Evolutionary conservation across 2,888 invertebrate genomes (phyloP).

Genomic region (Maniola hyperantus): DNA sequence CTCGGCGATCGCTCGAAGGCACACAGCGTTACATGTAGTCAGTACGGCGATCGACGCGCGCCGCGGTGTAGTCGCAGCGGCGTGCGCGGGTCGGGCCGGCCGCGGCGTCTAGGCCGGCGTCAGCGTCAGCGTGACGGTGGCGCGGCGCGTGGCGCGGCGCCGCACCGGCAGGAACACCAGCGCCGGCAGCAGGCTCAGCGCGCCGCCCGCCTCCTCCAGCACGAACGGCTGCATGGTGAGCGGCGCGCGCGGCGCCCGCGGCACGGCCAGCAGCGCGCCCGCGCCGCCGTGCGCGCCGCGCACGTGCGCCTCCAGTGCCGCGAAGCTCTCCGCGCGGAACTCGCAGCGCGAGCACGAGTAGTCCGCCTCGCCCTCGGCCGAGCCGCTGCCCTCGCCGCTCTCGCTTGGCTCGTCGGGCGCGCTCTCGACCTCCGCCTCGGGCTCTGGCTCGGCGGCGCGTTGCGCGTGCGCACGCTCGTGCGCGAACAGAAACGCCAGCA

Average conservation of each 20-base stretch:
- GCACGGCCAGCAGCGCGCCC: slow-evolving; percentile 78
- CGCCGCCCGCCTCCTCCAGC: slow-evolving; percentile 85
- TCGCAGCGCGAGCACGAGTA: slow-evolving; percentile 78
- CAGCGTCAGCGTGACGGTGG: slow-evolving; percentile 95
- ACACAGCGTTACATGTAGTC: slow-evolving; percentile 88
- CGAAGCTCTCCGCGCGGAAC: slow-evolving; percentile 75
- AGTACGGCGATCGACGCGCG: slow-evolving; percentile 76
- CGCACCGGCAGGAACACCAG: slow-evolving; percentile 97
- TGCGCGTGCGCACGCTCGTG: slow-evolving; percentile 93
- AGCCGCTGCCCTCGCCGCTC: slow-evolving; percentile 50
- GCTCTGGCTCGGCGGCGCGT: slow-evolving; percentile 41
- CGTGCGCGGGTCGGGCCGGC: slow-evolving; percentile 27
- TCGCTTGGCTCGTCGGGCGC: slow-evolving; percentile 45
- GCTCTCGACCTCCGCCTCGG: not conserved
- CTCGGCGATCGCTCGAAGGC: slow-evolving; percentile 91
- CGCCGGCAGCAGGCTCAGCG: slow-evolving; percentile 91
- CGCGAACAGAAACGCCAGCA: slow-evolving; percentile 94
- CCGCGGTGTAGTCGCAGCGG: slow-evolving; percentile 55
- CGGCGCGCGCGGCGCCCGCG: slow-evolving; percentile 85
- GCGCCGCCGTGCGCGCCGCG: slow-evolving; percentile 77
- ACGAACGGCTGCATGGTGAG: slow-evolving; percentile 97
- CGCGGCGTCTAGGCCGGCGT: slow-evolving; percentile 90
- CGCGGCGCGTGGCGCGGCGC: slow-evolving; percentile 91
- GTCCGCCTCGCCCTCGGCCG: slow-evolving; percentile 53
- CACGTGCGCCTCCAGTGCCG: slow-evolving; percentile 75